phyloP scores from a whole-genome alignment of 2,113 vertebrate genomes.

The Pterocles gutturalis region DNA sequence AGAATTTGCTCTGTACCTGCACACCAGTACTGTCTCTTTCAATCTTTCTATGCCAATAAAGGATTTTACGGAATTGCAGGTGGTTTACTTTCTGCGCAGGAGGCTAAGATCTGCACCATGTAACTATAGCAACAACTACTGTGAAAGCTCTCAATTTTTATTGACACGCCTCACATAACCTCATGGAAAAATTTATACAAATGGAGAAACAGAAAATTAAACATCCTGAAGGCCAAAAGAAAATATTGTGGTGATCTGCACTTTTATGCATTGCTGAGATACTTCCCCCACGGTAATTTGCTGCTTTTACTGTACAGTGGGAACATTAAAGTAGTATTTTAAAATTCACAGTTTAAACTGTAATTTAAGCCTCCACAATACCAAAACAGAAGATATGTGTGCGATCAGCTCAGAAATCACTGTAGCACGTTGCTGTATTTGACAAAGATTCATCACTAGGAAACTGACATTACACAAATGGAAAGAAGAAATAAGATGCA shows the following conservation, averaged over 20 bases:
- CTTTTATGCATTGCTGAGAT: neutral
- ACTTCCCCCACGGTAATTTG: neutral
- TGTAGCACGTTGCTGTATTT: neutral
- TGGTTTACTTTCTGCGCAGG: slow-evolving; percentile 21
- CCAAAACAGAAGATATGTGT: neutral
- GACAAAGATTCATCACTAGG: neutral
- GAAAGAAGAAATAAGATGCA: neutral
- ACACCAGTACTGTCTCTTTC: neutral
- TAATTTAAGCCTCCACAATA: slow-evolving; percentile 22
- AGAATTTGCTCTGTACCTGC: neutral
- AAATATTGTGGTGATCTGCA: neutral
- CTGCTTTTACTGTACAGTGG: neutral
- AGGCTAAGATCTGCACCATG: neutral
- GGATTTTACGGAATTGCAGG: slow-evolving; percentile 41
- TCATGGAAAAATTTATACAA: neutral
- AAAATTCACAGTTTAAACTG: neutral
- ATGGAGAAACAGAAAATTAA: slow-evolving; percentile 5
- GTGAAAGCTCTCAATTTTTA: neutral
- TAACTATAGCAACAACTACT: slow-evolving; percentile 52
- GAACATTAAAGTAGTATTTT: slow-evolving; percentile 10
- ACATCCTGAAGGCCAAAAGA: neutral
- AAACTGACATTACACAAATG: neutral
- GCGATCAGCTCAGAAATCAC: neutral
- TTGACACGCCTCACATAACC: neutral
- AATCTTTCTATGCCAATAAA: neutral